These are phyloP conservation scores for Psylliodes chrysocephalus DNA, from an alignment of 2,888 invertebrate species.

Conservation along the genomic window DNA sequence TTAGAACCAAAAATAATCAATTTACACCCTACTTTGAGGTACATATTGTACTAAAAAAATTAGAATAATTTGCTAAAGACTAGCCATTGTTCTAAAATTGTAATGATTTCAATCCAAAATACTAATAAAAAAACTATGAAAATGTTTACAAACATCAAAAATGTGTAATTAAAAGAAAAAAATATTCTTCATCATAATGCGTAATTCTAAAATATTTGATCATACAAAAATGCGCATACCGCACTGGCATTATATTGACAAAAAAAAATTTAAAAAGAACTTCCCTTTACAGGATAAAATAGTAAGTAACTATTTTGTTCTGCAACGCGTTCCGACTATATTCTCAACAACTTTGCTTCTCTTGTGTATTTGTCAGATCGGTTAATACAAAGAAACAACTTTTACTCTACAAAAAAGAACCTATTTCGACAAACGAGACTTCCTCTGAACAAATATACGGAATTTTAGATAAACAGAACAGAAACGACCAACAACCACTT, in stretches of 20 bases:
- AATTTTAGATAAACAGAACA: neutral
- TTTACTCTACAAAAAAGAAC: neutral
- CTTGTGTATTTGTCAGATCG: constrained; percentile 7
- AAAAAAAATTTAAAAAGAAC: neutral
- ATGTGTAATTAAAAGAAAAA: too few species aligned
- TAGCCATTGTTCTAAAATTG: too few species aligned
- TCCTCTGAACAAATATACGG: neutral
- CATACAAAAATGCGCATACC: neutral
- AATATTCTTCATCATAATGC: too few species aligned
- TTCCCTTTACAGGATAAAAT: constrained; percentile 1
- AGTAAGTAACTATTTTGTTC: constrained; percentile 21
- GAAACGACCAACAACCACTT: neutral
- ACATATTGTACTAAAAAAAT: too few species aligned
- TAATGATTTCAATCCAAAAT: too few species aligned
- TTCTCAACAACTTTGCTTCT: constrained; percentile 2
- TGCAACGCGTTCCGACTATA: neutral
- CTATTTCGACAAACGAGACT: neutral
- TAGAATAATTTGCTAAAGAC: too few species aligned
- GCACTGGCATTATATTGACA: neutral
- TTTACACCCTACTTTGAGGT: too few species aligned
- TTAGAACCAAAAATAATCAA: too few species aligned
- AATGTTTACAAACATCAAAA: too few species aligned
- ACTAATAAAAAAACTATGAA: too few species aligned
- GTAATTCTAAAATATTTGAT: too few species aligned
- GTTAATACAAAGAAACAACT: constrained; percentile 18